Conservation (phyloP, 2,797 vertebrate species). For the Catamblyrhynchus diadema region DNA sequence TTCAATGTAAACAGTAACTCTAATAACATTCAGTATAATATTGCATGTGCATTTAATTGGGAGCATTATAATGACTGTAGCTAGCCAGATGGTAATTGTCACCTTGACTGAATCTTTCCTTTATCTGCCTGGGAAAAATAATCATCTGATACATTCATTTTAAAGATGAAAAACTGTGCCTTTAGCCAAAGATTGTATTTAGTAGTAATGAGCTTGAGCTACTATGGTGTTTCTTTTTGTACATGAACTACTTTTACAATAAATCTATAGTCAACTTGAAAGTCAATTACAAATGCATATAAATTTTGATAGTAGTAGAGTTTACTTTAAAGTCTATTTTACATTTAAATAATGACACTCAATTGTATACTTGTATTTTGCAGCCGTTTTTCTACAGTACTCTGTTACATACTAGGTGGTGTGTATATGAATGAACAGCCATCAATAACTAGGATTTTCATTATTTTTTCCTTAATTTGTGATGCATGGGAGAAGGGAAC, state of each 20-base stretch:
- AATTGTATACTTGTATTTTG: not conserved
- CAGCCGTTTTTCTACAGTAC: not conserved
- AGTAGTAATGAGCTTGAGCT: not conserved
- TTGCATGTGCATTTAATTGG: not conserved
- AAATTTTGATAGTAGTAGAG: not conserved
- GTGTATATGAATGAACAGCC: not conserved
- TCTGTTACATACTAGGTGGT: not conserved
- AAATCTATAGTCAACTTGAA: not conserved
- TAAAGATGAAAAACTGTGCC: not conserved
- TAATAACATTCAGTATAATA: not conserved
- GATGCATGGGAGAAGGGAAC: not conserved
- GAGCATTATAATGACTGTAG: not conserved
- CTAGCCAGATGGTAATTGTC: slow-evolving; percentile 48
- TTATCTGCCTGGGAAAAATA: not conserved
- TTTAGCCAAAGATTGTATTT: not conserved
- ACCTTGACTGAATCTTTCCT: slow-evolving; percentile 60
- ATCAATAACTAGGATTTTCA: not conserved
- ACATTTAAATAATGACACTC: not conserved
- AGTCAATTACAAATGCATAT: not conserved
- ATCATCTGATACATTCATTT: not conserved
- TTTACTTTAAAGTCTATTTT: not conserved
- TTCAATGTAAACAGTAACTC: not conserved
- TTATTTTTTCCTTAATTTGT: not conserved
- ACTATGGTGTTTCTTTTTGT: not conserved
- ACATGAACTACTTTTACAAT: not conserved